Evolutionary conservation across 2,797 vertebrate genomes (phyloP), one percentile per base, ranked within the genome.

Genomic region (Hydrolagus colliei): DNA sequence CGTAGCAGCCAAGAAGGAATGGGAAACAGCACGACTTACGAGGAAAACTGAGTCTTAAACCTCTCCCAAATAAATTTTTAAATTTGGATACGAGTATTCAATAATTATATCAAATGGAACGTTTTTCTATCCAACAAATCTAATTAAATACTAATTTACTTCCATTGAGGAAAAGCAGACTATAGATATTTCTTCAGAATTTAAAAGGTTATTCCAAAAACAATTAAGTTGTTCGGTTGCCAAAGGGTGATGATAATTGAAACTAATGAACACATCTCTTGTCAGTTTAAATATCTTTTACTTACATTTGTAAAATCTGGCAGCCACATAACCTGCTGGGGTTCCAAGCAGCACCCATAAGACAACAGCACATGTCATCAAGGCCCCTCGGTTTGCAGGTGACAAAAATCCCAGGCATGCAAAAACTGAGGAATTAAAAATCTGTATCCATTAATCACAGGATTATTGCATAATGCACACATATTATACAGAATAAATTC

Each of bases 351-450:
- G 93, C 73, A 98, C 97, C 97, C 97, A 97, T 68, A 97, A 87
- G 87, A 97, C 96, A 71, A 97, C 96, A 7, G 97, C 96, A 89
- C 96, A 98, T 0, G 96, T 98, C 97, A 98, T 97, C 86, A 97
- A 89, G 9, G 96, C 96, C 14, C 97, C 97, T 11, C 96, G 94
- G 90, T 98, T 98, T 0, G 97, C 97, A 75, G 98, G 98, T 72
- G 98, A 99, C 92, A 99, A 92, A 95, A 99, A 99, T 86, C 97
- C 98, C 86, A 99, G 91, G 90, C 98, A 99, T 88, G 98, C 98
- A 90, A 99, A 95, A 92, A 99, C 98, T 99, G 85, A 1, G 87
- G 72, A 84, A 52, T 87, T 89, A 75, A 14, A 89, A 16, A 90
- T 88, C 5, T 52, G 6, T 6, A 52, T 52, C 41, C 41, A 52